Conservation (phyloP, 2,888 invertebrate species). For the Thecophora atra region DNA sequence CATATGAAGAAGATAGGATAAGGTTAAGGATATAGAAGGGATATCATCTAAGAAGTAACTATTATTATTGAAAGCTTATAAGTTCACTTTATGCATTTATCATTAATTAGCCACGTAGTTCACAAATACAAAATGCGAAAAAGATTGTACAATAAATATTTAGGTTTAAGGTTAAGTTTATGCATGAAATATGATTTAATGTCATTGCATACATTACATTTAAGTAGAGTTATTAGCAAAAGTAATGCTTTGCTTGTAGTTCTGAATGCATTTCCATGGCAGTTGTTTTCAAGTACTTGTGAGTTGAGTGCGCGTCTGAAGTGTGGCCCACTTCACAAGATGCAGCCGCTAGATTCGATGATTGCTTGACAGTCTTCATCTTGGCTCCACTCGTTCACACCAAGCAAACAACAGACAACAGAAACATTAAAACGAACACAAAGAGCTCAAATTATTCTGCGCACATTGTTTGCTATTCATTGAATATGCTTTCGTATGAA, state of each 20-base stretch:
- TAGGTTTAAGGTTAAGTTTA: slow-evolving; percentile 13
- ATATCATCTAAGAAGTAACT: slow-evolving; percentile 22
- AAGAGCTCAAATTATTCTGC: slow-evolving; percentile 16
- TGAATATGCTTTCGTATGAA: too few species aligned
- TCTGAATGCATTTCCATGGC: background rate
- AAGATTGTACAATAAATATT: slow-evolving; percentile 11
- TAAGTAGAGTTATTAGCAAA: slow-evolving; percentile 14
- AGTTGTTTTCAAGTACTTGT: background rate
- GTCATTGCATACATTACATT: background rate
- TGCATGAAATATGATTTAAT: background rate
- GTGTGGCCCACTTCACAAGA: too few species aligned
- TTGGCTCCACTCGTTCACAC: slow-evolving; percentile 17
- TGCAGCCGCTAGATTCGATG: background rate
- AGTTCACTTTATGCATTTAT: slow-evolving; percentile 38
- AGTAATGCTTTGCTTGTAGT: background rate
- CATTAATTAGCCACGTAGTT: slow-evolving; percentile 36
- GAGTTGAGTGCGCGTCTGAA: background rate
- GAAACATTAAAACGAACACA: slow-evolving; percentile 24
- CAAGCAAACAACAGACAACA: background rate
- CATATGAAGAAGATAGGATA: too few species aligned
- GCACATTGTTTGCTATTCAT: slow-evolving; percentile 6
- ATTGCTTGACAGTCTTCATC: background rate
- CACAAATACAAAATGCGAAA: background rate
- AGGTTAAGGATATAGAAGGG: slow-evolving; percentile 19
- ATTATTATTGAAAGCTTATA: slow-evolving; percentile 7